Evolutionary conservation across 2,113 vertebrate genomes (phyloP).

Genomic region (Leucosticte australis): DNA sequence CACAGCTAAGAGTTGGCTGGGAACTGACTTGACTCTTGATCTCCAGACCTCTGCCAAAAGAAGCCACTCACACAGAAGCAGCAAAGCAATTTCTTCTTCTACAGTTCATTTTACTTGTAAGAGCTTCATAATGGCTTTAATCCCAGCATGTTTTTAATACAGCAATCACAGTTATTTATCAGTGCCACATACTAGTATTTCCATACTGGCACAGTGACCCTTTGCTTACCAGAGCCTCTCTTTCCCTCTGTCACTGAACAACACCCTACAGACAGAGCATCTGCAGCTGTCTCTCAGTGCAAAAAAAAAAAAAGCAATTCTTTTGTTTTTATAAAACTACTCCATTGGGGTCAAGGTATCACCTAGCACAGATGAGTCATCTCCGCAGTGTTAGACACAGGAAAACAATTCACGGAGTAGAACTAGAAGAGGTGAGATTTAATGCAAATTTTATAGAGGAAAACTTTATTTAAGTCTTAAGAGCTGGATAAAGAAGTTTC

Average conservation of each 20-base stretch:
- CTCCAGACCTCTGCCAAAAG: not conserved
- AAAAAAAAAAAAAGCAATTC: not conserved
- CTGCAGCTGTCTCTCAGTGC: not conserved
- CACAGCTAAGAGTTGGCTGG: not conserved
- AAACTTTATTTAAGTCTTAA: not conserved
- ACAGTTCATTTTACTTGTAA: not conserved
- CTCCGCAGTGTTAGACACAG: not conserved
- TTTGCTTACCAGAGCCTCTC: not conserved
- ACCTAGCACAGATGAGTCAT: not conserved
- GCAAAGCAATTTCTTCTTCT: not conserved
- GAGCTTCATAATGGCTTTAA: not conserved
- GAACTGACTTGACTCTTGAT: not conserved
- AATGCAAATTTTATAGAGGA: not conserved
- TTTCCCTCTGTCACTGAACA: not conserved
- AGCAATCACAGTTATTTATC: not conserved
- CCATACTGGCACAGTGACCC: not conserved
- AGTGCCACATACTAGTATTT: not conserved
- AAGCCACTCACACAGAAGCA: not conserved
- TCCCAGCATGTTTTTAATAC: not conserved
- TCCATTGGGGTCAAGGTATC: not conserved
- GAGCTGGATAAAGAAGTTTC: not conserved
- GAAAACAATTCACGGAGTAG: not conserved
- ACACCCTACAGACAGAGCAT: not conserved
- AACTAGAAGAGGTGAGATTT: not conserved
- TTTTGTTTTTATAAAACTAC: not conserved